These are phyloP conservation scores for Pediacus dermestoides DNA, from an alignment of 2,888 invertebrate genomes.

Conservation along the genomic window DNA sequence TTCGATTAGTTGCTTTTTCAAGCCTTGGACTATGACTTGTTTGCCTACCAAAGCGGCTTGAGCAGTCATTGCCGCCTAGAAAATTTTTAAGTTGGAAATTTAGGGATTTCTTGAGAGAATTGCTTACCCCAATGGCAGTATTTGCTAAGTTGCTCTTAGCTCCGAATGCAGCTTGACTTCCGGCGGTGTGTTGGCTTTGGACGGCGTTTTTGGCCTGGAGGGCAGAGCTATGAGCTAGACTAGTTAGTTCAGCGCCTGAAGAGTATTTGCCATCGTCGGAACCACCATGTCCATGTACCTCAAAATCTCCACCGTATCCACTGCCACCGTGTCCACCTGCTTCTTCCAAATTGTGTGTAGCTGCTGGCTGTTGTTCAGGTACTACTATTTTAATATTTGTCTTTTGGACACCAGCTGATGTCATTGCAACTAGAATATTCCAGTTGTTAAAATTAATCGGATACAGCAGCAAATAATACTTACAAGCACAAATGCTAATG, in stretches of 20 bases:
- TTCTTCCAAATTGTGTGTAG: slow-evolving; percentile 10
- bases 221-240: slow-evolving; percentile 64
- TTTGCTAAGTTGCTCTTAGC: slow-evolving; percentile 70
- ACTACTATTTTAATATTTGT: slow-evolving; percentile 5
- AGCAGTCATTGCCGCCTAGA: slow-evolving; percentile 58
- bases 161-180: slow-evolving; percentile 67
- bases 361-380: slow-evolving; percentile 9
- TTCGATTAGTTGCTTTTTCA: slow-evolving; percentile 68
- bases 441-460: not conserved
- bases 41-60: slow-evolving; percentile 61
- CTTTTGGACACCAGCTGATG: slow-evolving; percentile 1
- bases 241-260: slow-evolving; percentile 61
- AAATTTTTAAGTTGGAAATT: not conserved
- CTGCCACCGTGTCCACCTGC: slow-evolving; percentile 3
- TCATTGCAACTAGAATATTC: slow-evolving; percentile 1
- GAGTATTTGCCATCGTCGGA: slow-evolving; percentile 49
- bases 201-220: slow-evolving; percentile 66
- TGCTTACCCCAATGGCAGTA: slow-evolving; percentile 53
- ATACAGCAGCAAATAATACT: slow-evolving; percentile 11
- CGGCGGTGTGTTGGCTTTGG: slow-evolving; percentile 64
- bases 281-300: slow-evolving; percentile 14
- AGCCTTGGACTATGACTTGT: slow-evolving; percentile 46
- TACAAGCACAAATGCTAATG: slow-evolving; percentile 16
- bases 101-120: too few relatives aligned
- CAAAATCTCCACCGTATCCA: slow-evolving; percentile 6